Conservation (phyloP, 2,797 vertebrate species). For the Spheniscus humboldti region DNA sequence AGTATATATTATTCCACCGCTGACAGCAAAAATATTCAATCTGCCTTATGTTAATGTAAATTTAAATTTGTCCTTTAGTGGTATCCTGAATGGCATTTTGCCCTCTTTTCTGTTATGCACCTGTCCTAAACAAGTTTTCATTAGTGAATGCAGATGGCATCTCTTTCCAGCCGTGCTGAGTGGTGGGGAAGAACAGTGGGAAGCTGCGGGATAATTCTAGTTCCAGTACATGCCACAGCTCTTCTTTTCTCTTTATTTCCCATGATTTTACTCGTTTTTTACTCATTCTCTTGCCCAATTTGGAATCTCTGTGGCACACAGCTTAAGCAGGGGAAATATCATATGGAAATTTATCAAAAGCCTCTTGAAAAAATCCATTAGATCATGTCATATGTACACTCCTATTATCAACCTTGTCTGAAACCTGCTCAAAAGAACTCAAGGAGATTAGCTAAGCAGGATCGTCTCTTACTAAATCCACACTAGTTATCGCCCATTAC, state of each 20-base stretch:
- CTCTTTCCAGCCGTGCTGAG: background rate
- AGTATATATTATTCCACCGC: background rate
- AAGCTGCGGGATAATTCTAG: conserved; percentile 23
- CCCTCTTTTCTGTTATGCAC: conserved; percentile 15
- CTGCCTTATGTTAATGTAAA: background rate
- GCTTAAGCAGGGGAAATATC: conserved; percentile 28
- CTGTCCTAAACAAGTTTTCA: conserved; percentile 59
- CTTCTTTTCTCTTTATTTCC: conserved; percentile 17
- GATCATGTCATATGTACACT: conserved; percentile 31
- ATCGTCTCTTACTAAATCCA: conserved; percentile 32
- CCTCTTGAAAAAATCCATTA: conserved; percentile 55
- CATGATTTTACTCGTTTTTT: background rate
- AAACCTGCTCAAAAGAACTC: conserved; percentile 1
- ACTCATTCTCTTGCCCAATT: background rate
- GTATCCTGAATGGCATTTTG: conserved; percentile 23
- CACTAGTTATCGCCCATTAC: conserved; percentile 1
- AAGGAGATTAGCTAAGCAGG: conserved; percentile 48
- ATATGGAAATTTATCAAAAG: conserved; percentile 54
- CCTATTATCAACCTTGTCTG: conserved; percentile 30
- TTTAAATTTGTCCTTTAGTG: conserved; percentile 39
- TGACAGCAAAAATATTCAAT: conserved; percentile 30
- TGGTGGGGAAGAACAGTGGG: conserved; percentile 20
- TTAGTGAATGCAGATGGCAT: conserved; percentile 54
- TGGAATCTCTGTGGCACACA: background rate
- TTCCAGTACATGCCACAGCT: background rate